Evolutionary conservation across 1,140 invertebrate species (phyloP), one percentile per base, ranked within the genome.

Genomic region (Lucilia sericata): DNA sequence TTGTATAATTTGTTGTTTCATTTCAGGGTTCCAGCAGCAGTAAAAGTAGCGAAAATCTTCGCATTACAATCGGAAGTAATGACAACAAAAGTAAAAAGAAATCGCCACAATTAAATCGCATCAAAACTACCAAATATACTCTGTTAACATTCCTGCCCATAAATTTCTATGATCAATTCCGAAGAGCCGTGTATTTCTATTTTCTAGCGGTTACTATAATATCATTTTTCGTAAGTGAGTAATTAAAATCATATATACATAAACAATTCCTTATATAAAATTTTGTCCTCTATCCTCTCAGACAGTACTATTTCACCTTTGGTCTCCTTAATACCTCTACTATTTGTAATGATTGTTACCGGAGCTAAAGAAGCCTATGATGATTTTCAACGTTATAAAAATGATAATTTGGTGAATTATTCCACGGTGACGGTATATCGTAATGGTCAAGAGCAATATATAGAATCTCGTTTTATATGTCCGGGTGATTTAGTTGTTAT

Each of bases 121-220:
- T 95, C 83, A 93, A 92, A 84, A 94, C 94, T 0, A 94, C 94
- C 10, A 95, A 94, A 93, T 98, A 98, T 88, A 96, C 95, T 12
- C 10, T 95, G 82, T 94, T 95, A 91, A 96, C 94, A 89, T 97
- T 97, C 87, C 85, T 97, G 70, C 96, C 96, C 49, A 96, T 96
- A 90, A 97, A 97, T 92, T 89, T 98, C 36, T 94, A 95, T 86
- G 96, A 97, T 88, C 96, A 98, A 91, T 97, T 98, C 89, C 92
- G 95, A 2, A 92, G 96, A 84, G 92, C 97, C 30, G 96, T 96
- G 30, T 97, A 97, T 91, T 96, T 97, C 87, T 98, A 97, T 88
- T 98, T 98, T 87, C 92, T 97, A 0, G 91, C 94, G 74, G 93
- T 96, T 82, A 93, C 94, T 10, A 89, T 96, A 14, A 93, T 96